Base-by-base conservation (phyloP, 2,113 vertebrate genomes). In the Helogale parvula region DNA sequence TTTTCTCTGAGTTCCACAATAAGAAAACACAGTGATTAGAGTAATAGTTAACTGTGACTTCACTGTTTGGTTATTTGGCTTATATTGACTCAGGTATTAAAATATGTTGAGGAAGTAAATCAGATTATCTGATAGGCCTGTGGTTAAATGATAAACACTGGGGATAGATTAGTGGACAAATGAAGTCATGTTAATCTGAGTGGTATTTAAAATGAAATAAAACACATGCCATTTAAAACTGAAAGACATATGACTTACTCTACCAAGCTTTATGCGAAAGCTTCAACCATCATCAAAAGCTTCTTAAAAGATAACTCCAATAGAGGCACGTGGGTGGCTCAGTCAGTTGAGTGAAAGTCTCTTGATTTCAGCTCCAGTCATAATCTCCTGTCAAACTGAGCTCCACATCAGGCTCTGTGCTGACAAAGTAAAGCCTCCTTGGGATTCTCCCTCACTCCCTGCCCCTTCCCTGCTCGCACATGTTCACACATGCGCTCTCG, bases 121-220 rank as follows among this genome's bases (percentile, higher is more conserved):
- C 45, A 54, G 19, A 71, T 35, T 83, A 81, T 76, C 17, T 80
- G 35, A 63, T 52, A 88, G 14, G 25, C 23, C 33, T 74, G 11
- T 71, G 19, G 25, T 86, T 93, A 74, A 84, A 47, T 76, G 27
- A 47, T 47, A 80, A 77, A 83, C 2, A 1, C 13, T 87, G 41
- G 29, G 23, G 19, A 41, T 16, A 25, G 17, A 81, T 88, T 81
- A 29, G 41, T 50, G n/a, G 29, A 57, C 83, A 87, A 66, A 84
- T 80, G 2, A 96, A 86, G 3, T 31, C 21, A 45, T 29, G 3
- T 41, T 66, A 50, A 77, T 52, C 45, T 86, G 14, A 92, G 9
- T 77, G 15, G 17, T 77, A n/a, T 52, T 86, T 96, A 86, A 97
- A 92, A 66, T 90, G 68, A 90, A 95, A 63, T 79, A 72, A 89